Evolutionary conservation across 2,888 invertebrate genomes (phyloP).

Genomic region (Pristionchus japonicus): DNA sequence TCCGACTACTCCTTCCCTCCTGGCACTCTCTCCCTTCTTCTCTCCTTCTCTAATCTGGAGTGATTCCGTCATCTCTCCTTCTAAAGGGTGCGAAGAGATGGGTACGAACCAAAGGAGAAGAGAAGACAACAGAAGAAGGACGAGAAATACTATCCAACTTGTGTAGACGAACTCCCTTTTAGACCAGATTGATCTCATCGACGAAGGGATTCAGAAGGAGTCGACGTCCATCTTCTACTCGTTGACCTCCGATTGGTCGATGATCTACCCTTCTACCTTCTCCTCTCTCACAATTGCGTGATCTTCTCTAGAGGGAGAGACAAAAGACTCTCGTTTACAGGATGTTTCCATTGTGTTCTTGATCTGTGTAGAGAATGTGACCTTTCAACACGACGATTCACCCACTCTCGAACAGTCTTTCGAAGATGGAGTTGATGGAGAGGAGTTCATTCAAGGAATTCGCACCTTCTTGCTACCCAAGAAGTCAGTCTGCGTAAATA

Average conservation of each 20-base stretch:
- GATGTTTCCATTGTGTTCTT: background rate
- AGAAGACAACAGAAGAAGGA: background rate
- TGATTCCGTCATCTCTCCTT: background rate
- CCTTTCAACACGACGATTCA: background rate
- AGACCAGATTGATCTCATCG: background rate
- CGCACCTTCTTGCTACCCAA: background rate
- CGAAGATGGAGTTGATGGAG: no score
- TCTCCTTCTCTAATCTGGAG: background rate
- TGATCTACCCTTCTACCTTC: background rate
- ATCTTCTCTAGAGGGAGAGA: background rate
- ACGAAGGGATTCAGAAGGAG: background rate
- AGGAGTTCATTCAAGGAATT: no score
- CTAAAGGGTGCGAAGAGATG: background rate
- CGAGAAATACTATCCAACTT: background rate
- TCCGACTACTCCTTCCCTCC: background rate
- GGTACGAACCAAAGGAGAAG: background rate
- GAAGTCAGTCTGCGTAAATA: no score
- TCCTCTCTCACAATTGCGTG: background rate
- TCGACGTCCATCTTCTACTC: no score
- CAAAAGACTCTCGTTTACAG: background rate
- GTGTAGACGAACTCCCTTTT: background rate
- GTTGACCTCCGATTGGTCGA: background rate
- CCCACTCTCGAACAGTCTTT: no score
- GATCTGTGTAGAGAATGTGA: background rate
- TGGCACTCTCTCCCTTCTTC: background rate